Percentiles rank a stretch among this genome's conserved stretches.
Conservation (phyloP, 2,113 vertebrate genomes). For the Malurus alboscapulatus region DNA sequence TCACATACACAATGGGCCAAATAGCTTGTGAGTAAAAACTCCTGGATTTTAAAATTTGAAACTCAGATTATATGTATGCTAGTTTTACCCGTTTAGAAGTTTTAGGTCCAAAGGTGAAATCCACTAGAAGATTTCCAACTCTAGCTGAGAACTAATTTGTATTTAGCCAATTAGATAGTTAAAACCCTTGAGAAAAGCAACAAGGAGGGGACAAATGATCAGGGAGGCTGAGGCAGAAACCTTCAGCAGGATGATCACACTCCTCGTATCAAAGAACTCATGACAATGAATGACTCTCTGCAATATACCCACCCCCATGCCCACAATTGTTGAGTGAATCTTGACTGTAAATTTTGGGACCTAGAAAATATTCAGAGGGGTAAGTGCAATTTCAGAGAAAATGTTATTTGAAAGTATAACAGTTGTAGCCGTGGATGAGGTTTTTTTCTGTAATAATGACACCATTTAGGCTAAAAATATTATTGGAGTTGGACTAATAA, state of each 20-base stretch:
- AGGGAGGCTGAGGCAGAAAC: background rate
- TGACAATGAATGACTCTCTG: background rate
- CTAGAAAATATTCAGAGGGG: background rate
- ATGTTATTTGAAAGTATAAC: background rate
- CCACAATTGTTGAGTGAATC: background rate
- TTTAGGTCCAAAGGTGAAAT: background rate
- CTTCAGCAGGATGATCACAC: background rate
- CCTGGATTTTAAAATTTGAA: background rate
- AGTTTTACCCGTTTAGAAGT: background rate
- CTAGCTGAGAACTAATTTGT: background rate
- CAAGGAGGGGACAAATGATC: background rate
- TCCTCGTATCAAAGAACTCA: background rate
- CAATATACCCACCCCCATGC: accelerated
- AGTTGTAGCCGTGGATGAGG: background rate
- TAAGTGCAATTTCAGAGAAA: background rate
- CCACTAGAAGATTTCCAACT: background rate
- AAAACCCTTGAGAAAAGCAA: background rate
- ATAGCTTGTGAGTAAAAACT: background rate
- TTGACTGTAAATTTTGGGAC: background rate
- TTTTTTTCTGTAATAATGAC: background rate
- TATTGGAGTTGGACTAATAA: background rate
- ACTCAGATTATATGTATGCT: background rate
- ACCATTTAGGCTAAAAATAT: background rate
- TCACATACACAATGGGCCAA: background rate
- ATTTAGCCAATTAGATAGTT: background rate